Base-by-base conservation (phyloP, 1,140 invertebrate genomes). In the Centruroides sculpturatus region DNA sequence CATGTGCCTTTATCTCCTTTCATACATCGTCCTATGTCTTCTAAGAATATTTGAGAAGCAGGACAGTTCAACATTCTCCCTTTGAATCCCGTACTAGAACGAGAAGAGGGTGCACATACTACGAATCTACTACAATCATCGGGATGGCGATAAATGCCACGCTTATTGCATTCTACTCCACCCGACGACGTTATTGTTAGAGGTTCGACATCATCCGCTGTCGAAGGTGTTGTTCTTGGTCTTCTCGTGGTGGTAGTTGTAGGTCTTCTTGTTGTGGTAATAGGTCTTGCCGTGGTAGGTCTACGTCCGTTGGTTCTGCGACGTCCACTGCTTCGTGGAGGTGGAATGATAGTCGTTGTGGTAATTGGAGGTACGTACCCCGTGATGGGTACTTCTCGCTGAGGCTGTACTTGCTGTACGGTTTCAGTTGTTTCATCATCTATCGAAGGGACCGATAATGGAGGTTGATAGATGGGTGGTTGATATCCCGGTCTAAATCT, bases 81-180 rank as follows among this genome's bases (percentile, higher is more conserved):
- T 7, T 63, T 59, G 5, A 67, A 59, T 8, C 59, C 62, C n/a
- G 63, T 57, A 5, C 56, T 60, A 13, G 13, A 41, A 9, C 60
- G 9, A 1, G 58, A 56, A 1, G 66, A 60, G 47, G 69, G 69
- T 5, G 68, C 69, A 46, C 69, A 70, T 11, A 70, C 69, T 46
- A 70, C 60, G 54, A 70, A 70, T 60, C 65, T 67, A 35, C 66
- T 63, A 56, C 69, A 70, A 49, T 66, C 68, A 12, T 64, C 61
- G 0, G 69, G 69, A 48, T 70, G 69, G 9, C 61, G 58, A 47
- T 67, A 69, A 8, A 70, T 68, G 10, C 69, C 69, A 23, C 69
- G 61, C 13, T 65, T 59, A 5, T 57, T 55, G 47, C 69, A 70
- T 10, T 59, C 69, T n/a, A 68, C 48, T 55, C 64, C 57, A 53